phyloP scores from a whole-genome alignment of 2,888 invertebrate genomes.

The Dioctria linearis region DNA sequence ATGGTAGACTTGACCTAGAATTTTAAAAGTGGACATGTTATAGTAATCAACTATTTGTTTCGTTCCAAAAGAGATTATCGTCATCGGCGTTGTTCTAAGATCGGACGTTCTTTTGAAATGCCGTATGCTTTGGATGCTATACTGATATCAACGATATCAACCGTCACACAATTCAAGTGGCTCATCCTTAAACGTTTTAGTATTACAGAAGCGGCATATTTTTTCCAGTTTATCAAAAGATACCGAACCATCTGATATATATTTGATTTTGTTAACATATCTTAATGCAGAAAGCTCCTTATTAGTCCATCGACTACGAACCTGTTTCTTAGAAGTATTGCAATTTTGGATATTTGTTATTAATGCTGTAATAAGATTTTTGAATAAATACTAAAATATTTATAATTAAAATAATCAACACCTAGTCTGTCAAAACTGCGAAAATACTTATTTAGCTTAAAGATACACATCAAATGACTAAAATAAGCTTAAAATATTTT shows the following conservation, averaged over 20 bases:
- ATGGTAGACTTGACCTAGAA: neutral
- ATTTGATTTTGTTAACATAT: neutral
- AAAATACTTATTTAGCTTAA: too few relatives aligned
- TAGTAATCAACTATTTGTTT: neutral
- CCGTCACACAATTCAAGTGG: neutral
- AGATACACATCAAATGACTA: too few relatives aligned
- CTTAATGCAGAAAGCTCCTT: neutral
- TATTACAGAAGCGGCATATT: neutral
- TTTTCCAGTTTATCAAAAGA: neutral
- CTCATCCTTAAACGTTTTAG: neutral
- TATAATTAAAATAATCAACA: too few relatives aligned
- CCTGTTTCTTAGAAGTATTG: neutral
- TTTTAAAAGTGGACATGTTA: neutral
- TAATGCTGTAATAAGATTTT: too few relatives aligned
- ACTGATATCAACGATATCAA: neutral
- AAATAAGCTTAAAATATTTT: too few relatives aligned
- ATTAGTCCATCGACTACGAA: neutral
- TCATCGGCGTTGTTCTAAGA: neutral
- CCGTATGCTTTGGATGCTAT: neutral
- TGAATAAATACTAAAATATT: too few relatives aligned
- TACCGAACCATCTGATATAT: neutral
- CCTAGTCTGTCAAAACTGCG: too few relatives aligned
- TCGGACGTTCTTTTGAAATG: neutral
- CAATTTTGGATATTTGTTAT: neutral
- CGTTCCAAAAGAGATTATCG: neutral